These are phyloP conservation scores for Echinarachnius parma DNA, from an alignment of 53 echinoderm and acorn worm species.

Conservation along the genomic window DNA sequence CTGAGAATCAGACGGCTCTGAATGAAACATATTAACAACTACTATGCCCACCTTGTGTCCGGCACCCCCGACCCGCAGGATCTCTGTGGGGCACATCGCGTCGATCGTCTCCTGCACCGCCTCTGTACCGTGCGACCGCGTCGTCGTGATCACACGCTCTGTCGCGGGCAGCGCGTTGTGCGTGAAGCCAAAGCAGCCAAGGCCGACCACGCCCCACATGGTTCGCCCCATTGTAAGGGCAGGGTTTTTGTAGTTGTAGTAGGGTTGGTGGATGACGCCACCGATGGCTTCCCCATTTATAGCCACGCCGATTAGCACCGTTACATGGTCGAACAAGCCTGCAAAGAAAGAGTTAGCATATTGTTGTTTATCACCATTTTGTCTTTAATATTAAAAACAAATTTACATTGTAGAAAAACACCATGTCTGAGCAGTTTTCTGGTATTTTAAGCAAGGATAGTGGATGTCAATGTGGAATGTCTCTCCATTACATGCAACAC, in stretches of 20 bases:
- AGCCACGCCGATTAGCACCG: conserved; percentile 92
- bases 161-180: conserved; percentile 54
- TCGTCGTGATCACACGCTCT: conserved; percentile 87
- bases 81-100: conserved; percentile 88
- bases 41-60: conserved; percentile 88
- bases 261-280: conserved; percentile 98
- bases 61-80: conserved; percentile 88
- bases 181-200: conserved; percentile 75
- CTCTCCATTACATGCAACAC: no score
- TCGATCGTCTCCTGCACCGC: conserved; percentile 87
- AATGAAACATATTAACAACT: no score
- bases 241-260: conserved; percentile 89
- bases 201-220: conserved; percentile 86
- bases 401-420: no score
- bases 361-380: no score
- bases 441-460: no score
- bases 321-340: conserved; percentile 95
- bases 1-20: no score
- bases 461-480: no score
- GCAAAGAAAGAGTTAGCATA: background rate
- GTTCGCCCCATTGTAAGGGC: conserved; percentile 77
- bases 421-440: no score
- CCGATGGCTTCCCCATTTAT: conserved; percentile 87
- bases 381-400: no score
- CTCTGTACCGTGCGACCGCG: conserved; percentile 84